Conservation (phyloP, 2,113 vertebrate species). For the Malurus elegans region DNA sequence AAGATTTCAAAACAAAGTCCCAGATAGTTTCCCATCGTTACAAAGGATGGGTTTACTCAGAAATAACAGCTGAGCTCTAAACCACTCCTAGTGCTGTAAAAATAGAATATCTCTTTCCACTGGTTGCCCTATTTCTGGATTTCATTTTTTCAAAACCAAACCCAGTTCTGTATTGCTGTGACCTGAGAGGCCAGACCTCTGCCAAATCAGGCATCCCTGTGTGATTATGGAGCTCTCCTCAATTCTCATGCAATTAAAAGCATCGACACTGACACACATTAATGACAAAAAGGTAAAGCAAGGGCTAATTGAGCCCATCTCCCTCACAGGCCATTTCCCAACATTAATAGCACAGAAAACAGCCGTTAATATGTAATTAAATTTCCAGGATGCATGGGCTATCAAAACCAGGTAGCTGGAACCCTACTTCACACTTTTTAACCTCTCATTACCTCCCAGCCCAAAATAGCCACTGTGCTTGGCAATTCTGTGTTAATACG, state of each 20-base stretch:
- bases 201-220: not conserved
- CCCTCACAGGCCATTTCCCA: slow-evolving; percentile 43
- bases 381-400: slow-evolving; percentile 13
- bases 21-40: not conserved
- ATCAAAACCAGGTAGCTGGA: slow-evolving; percentile 21
- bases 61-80: not conserved
- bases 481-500: not conserved
- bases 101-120: not conserved
- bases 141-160: not conserved
- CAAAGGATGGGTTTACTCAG: not conserved
- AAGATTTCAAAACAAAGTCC: not conserved
- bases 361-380: slow-evolving; percentile 57
- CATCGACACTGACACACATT: not conserved
- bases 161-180: not conserved
- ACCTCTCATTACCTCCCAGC: not conserved
- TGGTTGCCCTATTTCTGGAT: not conserved
- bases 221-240: not conserved
- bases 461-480: not conserved
- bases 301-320: slow-evolving; percentile 49
- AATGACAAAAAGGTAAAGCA: slow-evolving; percentile 48
- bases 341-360: slow-evolving; percentile 25
- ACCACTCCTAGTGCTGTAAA: not conserved
- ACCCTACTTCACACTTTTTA: slow-evolving; percentile 28
- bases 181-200: not conserved
- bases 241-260: slow-evolving; percentile 20